phyloP scores from a whole-genome alignment of 2,888 invertebrate genomes.

The Clepsis dumicolana region DNA sequence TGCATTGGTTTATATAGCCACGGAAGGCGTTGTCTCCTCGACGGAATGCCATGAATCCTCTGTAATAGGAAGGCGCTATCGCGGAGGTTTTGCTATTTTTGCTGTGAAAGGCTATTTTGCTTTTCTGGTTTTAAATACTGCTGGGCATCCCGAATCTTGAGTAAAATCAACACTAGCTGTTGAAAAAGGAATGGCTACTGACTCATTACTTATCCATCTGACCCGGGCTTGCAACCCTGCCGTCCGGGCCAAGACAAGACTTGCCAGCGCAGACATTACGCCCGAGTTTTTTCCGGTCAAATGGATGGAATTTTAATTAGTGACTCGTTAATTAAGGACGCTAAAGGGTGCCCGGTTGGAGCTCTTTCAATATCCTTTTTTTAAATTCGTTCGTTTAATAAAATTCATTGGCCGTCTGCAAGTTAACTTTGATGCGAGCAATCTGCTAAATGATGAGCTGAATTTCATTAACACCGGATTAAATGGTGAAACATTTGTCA shows the following conservation, averaged over 20 bases:
- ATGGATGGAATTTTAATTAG: constrained; percentile 83
- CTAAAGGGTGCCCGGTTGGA: constrained; percentile 61
- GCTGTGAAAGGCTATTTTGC: too few species aligned
- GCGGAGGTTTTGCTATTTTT: too few species aligned
- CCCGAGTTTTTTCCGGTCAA: constrained; percentile 67
- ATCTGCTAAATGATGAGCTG: constrained; percentile 31
- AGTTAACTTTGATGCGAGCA: constrained; percentile 50
- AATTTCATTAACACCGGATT: not conserved
- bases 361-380: constrained; percentile 52
- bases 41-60: too few species aligned
- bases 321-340: constrained; percentile 77
- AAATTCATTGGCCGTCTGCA: constrained; percentile 46
- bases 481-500: constrained; percentile 3
- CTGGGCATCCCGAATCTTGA: too few species aligned
- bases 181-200: not conserved
- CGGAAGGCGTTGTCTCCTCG: too few species aligned
- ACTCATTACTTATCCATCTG: not conserved
- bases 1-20: too few species aligned
- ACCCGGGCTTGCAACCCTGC: constrained; percentile 16
- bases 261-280: constrained; percentile 35
- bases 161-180: too few species aligned
- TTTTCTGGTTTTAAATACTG: too few species aligned
- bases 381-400: constrained; percentile 45
- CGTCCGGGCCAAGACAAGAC: constrained; percentile 38
- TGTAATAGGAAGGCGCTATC: too few species aligned